These are phyloP conservation scores for Geophilus truncorum DNA, from an alignment of 2,888 invertebrate genomes.

Conservation along the genomic window DNA sequence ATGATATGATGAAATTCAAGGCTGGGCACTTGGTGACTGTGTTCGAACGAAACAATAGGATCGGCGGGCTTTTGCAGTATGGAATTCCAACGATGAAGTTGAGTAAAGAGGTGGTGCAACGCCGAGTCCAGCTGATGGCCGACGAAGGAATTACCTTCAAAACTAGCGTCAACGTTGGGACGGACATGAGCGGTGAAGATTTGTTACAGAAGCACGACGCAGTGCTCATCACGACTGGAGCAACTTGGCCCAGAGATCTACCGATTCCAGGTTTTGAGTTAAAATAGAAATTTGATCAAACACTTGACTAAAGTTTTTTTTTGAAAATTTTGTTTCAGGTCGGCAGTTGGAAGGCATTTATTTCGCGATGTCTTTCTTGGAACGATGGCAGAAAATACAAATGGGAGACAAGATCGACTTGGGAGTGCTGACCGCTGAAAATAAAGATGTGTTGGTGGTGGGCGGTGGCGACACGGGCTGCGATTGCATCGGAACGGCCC, in stretches of 20 bases:
- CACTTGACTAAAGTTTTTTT: not conserved
- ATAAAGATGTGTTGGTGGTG: conserved; percentile 90
- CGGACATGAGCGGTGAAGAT: conserved; percentile 71
- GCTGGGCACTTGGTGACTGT: conserved; percentile 95
- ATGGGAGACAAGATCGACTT: conserved; percentile 57
- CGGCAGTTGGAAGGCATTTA: conserved; percentile 87
- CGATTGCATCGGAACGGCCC: conserved; percentile 96
- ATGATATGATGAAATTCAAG: conserved; percentile 51
- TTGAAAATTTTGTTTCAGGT: conserved; percentile 58
- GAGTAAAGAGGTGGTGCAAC: conserved; percentile 74
- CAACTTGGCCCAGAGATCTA: conserved; percentile 91
- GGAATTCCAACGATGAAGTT: conserved; percentile 99
- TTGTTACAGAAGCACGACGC: conserved; percentile 67
- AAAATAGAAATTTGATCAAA: not conserved
- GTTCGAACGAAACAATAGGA: conserved; percentile 91
- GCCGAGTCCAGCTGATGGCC: conserved; percentile 77
- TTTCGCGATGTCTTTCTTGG: conserved; percentile 96
- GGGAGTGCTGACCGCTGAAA: conserved; percentile 69
- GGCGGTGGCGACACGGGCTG: conserved; percentile 84
- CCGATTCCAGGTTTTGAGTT: conserved; percentile 50
- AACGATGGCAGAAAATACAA: conserved; percentile 94
- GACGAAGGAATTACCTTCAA: conserved; percentile 88
- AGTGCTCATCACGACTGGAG: conserved; percentile 82
- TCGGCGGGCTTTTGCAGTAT: conserved; percentile 92
- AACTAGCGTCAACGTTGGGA: conserved; percentile 83